These are phyloP conservation scores for Cheilosia vernalis DNA, from an alignment of 2,888 invertebrate genomes.

Conservation along the genomic window DNA sequence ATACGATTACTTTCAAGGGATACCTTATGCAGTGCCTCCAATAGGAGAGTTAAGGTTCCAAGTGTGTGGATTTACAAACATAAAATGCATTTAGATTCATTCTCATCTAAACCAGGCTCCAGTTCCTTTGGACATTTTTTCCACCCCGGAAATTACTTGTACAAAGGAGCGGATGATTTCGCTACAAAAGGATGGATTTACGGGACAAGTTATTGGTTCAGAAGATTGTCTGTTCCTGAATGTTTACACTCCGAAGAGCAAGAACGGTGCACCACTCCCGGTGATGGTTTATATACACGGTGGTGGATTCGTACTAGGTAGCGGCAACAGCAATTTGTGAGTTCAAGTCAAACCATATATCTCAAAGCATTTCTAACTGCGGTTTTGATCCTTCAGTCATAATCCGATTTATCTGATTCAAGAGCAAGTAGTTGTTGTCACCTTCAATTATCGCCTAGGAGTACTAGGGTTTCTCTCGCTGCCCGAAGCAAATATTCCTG, in stretches of 20 bases:
- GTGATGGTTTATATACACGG: slow-evolving; percentile 83
- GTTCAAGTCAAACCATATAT: not conserved
- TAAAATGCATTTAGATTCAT: not conserved
- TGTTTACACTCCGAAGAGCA: slow-evolving; percentile 80
- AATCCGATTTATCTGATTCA: slow-evolving; percentile 81
- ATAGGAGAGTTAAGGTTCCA: slow-evolving; percentile 82
- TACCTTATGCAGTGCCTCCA: slow-evolving; percentile 86
- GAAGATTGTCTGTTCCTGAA: slow-evolving; percentile 82
- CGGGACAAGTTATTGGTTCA: slow-evolving; percentile 78
- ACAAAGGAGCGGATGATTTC: slow-evolving; percentile 79
- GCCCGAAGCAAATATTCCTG: slow-evolving; percentile 80
- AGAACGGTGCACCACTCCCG: slow-evolving; percentile 76
- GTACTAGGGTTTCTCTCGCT: slow-evolving; percentile 81
- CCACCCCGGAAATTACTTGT: slow-evolving; percentile 79
- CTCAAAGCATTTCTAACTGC: not conserved
- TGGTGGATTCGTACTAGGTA: slow-evolving; percentile 81
- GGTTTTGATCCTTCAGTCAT: slow-evolving; percentile 75
- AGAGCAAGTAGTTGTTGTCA: slow-evolving; percentile 81
- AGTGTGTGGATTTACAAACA: slow-evolving; percentile 76
- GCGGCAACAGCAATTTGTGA: slow-evolving; percentile 80
- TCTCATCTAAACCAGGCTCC: slow-evolving; percentile 78
- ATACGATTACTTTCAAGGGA: slow-evolving; percentile 84
- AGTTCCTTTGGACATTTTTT: slow-evolving; percentile 79
- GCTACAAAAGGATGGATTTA: slow-evolving; percentile 79
- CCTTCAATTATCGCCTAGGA: slow-evolving; percentile 81